These are phyloP conservation scores for Cavia porcellus DNA, from an alignment of 2,113 vertebrate genomes.

Conservation along the genomic window DNA sequence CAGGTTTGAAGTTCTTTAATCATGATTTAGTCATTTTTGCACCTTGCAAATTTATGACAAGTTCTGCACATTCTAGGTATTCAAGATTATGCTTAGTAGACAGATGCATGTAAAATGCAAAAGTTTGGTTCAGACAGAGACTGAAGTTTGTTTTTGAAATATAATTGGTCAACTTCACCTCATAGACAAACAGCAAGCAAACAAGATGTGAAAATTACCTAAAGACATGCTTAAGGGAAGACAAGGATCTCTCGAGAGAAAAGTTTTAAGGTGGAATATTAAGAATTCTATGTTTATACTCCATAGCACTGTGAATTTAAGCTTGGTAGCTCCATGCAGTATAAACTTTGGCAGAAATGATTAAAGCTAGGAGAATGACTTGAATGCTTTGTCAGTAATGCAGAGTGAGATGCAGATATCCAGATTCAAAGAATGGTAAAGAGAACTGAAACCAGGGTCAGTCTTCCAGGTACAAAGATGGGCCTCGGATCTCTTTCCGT, in stretches of 20 bases:
- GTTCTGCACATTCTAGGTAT: background rate
- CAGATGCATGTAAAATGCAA: background rate
- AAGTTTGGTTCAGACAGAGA: background rate
- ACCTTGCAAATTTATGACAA: background rate
- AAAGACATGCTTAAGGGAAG: background rate
- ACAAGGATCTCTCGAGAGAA: background rate
- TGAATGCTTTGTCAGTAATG: background rate
- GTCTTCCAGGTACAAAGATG: background rate
- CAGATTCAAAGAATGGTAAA: background rate
- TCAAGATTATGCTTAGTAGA: background rate
- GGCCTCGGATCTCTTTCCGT: too few species aligned
- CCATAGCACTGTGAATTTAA: background rate
- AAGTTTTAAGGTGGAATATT: background rate
- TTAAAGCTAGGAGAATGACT: background rate
- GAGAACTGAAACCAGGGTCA: background rate
- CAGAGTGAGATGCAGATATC: background rate
- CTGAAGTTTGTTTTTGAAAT: conserved; percentile 27
- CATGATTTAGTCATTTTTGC: background rate
- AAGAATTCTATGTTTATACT: background rate
- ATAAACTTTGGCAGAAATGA: background rate
- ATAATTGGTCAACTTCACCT: background rate
- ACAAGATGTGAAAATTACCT: background rate
- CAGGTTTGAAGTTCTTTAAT: background rate
- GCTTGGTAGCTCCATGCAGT: background rate
- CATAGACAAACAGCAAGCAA: background rate